Base-by-base conservation (phyloP, 2,113 vertebrate species). In the Oryzias javanicus region DNA sequence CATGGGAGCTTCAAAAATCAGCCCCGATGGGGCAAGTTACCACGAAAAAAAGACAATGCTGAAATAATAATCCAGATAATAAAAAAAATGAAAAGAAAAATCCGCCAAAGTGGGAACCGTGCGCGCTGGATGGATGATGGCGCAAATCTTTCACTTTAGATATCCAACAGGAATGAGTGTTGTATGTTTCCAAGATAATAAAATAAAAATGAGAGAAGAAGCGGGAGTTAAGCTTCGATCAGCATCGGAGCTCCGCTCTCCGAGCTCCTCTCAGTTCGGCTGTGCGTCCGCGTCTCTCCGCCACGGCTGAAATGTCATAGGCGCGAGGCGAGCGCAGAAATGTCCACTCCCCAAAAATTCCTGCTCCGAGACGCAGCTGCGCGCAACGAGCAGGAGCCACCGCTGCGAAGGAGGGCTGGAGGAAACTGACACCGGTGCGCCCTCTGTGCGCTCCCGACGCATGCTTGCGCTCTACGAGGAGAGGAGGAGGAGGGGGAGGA, bases 1-100 rank as follows among this genome's bases (percentile, higher is more conserved):
- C 93, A 91, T 67, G 60, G 89, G 92, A 92, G 93, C 91, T 84
- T 94, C 83, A 93, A 88, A 89, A 86, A 58, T 84, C 67, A 83
- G 90, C 84, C 83, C 87, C 90, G 86, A 80, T 86, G 84, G 91
- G 78, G 65, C 81, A 89, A 92, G 83, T 79, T 89, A 87, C 89
- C 91, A 93, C 16, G 42, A 70, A 29, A 77, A 78, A 7, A 49
- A 75, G 79, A 61, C 78, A 78, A 4, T 35, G 35, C 8, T 35
- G 41, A 72, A 78, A 62, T 72, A 82, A 84, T 85, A 77, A 81
- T 89, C 89, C 78, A 84, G 80, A 83, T 10, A 46, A 56, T 61
- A 29, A 62, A 41, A 19, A 44, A 60, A 52, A 47, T 2, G 41
- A 63, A 53, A 57, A 7, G 24, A 52, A 49, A 60, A 82, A 70